A percentile compares a stretch with the other conserved stretches of the same genome.
phyloP scores from a whole-genome alignment of 2,797 vertebrate genomes.

The Gadopsis bispinosus region DNA sequence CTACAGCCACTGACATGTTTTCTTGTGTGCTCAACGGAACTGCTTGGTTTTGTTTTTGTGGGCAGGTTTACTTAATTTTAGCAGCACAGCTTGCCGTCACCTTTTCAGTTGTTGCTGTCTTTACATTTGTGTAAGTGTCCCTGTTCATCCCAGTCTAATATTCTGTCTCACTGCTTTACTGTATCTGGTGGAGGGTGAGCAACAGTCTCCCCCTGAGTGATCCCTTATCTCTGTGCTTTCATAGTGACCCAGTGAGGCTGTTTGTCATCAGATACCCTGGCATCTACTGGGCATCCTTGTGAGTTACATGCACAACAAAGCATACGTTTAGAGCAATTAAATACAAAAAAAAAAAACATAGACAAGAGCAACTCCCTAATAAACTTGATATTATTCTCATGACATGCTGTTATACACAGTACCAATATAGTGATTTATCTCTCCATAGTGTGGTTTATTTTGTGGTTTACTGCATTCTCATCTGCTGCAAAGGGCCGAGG shows the following conservation, averaged over 20 bases:
- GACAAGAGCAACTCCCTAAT: not conserved
- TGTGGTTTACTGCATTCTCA: conserved; percentile 88
- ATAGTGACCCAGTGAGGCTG: conserved; percentile 84
- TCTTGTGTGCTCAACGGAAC: conserved; percentile 14
- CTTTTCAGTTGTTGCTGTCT: conserved; percentile 88
- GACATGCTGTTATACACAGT: not conserved
- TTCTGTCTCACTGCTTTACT: conserved; percentile 1
- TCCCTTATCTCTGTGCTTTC: conserved; percentile 42
- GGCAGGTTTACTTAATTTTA: conserved; percentile 93
- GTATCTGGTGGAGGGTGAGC: not conserved
- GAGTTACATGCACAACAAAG: conserved; percentile 75
- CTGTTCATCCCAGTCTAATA: conserved; percentile 1
- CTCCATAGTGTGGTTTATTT: conserved; percentile 89
- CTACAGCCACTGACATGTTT: conserved; percentile 10
- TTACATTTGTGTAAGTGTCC: conserved; percentile 92
- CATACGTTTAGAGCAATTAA: not conserved
- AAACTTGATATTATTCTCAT: not conserved
- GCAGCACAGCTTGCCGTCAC: conserved; percentile 90
- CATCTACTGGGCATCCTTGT: conserved; percentile 93
- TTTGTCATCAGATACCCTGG: conserved; percentile 87
- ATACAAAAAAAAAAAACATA: not conserved
- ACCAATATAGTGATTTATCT: conserved; percentile 32
- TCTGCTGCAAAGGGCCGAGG: conserved; percentile 93
- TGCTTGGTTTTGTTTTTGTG: conserved; percentile 41
- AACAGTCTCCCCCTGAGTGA: conserved; percentile 17